phyloP scores from a whole-genome alignment of 2,888 invertebrate genomes.

The Anthoptus insignis region DNA sequence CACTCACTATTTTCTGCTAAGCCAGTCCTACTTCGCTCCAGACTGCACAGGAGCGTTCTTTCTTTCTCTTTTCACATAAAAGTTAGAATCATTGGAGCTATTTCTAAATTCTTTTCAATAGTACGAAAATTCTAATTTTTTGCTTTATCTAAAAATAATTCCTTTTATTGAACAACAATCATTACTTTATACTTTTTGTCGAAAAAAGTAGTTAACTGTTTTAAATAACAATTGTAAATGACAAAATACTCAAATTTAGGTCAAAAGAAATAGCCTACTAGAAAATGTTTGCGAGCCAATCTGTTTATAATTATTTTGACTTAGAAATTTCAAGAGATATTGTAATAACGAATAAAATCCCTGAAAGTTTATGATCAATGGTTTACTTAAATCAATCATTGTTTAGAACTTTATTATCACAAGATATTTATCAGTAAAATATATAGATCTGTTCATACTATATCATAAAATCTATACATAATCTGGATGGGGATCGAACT shows the following conservation, averaged over 20 bases:
- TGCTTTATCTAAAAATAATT: background rate
- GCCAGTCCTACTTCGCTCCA: slow-evolving; percentile 67
- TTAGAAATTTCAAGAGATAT: too few species aligned
- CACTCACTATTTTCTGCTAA: slow-evolving; percentile 72
- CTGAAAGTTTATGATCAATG: too few species aligned
- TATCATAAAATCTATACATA: too few species aligned
- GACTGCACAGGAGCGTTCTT: slow-evolving; percentile 59
- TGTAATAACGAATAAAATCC: too few species aligned
- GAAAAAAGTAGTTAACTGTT: background rate
- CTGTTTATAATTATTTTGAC: background rate
- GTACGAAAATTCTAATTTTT: background rate
- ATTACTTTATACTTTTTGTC: background rate
- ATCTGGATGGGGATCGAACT: too few species aligned
- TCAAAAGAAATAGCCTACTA: background rate
- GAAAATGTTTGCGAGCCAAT: background rate
- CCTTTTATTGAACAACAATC: background rate
- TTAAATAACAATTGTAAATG: background rate
- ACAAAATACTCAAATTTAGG: background rate
- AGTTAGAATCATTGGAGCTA: too few species aligned
- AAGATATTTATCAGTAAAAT: too few species aligned
- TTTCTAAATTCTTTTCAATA: too few species aligned
- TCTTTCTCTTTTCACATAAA: background rate
- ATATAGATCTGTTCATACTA: too few species aligned
- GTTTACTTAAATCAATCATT: too few species aligned
- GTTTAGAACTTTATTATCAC: too few species aligned